A percentile compares a stretch with the other conserved stretches of the same genome.
Evolutionary conservation across 2,113 vertebrate genomes (phyloP).

Genomic region (Hypocryptadius cinnamomeus): DNA sequence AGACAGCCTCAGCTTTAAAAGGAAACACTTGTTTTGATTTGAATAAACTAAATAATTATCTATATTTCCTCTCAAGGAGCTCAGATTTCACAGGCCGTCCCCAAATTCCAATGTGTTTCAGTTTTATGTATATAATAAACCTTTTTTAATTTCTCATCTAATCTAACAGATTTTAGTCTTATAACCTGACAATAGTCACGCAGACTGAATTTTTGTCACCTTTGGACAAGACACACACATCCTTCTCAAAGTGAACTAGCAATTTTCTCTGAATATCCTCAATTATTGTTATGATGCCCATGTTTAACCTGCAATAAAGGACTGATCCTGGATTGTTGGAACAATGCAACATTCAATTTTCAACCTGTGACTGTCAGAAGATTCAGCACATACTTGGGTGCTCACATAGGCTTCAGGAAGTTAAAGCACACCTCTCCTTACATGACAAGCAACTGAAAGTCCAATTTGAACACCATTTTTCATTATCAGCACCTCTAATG

Average conservation of each 20-base stretch:
- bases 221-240: neutral
- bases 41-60: neutral
- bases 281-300: neutral
- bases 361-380: neutral
- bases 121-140: neutral
- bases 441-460: neutral
- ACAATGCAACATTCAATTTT: neutral
- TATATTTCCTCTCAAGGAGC: neutral
- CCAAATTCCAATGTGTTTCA: neutral
- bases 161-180: neutral
- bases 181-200: neutral
- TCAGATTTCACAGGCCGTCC: neutral
- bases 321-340: neutral
- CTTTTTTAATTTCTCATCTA: neutral
- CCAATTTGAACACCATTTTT: neutral
- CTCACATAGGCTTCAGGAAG: neutral
- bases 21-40: neutral
- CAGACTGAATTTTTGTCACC: neutral
- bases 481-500: neutral
- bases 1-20: neutral
- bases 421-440: neutral
- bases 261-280: neutral
- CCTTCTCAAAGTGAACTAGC: neutral
- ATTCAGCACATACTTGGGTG: fast-evolving
- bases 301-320: neutral